Base-by-base conservation (phyloP, 2,888 invertebrate genomes). In the Agonopterix subpropinquella region DNA sequence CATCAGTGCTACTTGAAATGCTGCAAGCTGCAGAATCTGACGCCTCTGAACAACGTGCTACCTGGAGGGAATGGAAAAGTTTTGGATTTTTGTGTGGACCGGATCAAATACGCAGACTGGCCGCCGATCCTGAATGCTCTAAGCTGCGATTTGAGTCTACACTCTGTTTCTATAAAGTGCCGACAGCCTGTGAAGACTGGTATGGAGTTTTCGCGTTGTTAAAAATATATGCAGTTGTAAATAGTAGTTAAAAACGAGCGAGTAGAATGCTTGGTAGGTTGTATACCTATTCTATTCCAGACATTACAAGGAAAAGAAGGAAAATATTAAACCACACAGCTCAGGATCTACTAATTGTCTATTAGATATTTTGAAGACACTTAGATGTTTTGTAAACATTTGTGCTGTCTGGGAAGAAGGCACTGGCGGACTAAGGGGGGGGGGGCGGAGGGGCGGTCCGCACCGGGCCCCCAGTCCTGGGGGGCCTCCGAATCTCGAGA, bases 91-190 rank as follows among this genome's bases (percentile, higher is more conserved):
- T 91, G 90, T 56, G 93, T 92, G 47, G 95, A 95, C 67, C 91
- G 94, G 56, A 89, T 95, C 46, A 93, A 92, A 64, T 91, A 93
- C 53, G 91, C 90, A 53, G 95, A 95, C 57, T 95, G 95, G 95
- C 87, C 90, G 36, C 92, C 95, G 1, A 92, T 95, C 45, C 77
- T 94, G 46, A 93, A 93, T 61, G 93, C 95, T 0, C 77, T 95
- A 4, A 89, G 92, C 45, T 89, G 92, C 56, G 95, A 95, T 71
- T 89, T 92, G 46, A 92, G 92, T 52, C 86, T 95, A 4, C 92
- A 93, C 70, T 89, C 91, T 53, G 85, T 95, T 53, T 89, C 90
- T 36, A 90, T 95, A 53, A 90, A 91, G 60, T 92, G 94, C 75
- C 90, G 91, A 18, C 80, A 85, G 56, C 81, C 70, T 65, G 80